Evolutionary conservation across 2,113 vertebrate species (phyloP).

Genomic region (Anser brachyrhynchus): DNA sequence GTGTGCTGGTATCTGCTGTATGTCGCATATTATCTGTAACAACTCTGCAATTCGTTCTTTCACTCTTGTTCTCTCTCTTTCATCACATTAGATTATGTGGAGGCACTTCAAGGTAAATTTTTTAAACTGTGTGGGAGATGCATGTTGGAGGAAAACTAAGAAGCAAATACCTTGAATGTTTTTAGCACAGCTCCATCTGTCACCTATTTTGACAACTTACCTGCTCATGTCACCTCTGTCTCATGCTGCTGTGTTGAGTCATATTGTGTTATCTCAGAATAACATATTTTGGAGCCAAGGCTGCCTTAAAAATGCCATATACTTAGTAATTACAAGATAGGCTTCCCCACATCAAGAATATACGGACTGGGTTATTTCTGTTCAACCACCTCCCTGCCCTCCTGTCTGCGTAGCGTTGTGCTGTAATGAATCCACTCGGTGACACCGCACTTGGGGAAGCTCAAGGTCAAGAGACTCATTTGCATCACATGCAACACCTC

Average conservation of each 20-base stretch:
- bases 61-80: conserved; percentile 61
- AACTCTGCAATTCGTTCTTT: conserved; percentile 52
- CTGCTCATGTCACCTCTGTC: conserved; percentile 57
- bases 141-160: conserved; percentile 34
- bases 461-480: conserved; percentile 59
- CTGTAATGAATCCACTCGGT: background rate
- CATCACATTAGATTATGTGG: conserved; percentile 69
- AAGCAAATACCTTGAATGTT: conserved; percentile 54
- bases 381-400: background rate
- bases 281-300: conserved; percentile 4
- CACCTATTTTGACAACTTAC: conserved; percentile 64
- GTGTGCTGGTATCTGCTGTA: conserved; percentile 22
- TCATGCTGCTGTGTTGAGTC: conserved; percentile 17
- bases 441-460: conserved; percentile 15
- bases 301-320: conserved; percentile 6
- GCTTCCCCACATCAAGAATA: background rate
- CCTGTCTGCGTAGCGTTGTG: background rate
- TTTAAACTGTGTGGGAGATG: conserved; percentile 58
- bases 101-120: conserved; percentile 72
- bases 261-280: conserved; percentile 55
- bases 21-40: conserved; percentile 62
- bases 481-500: background rate
- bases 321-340: background rate
- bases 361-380: background rate
- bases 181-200: conserved; percentile 62